Percentiles rank a stretch among this genome's conserved stretches.
Conservation (phyloP, 2,888 invertebrate species). For the Conistra vaccinii region DNA sequence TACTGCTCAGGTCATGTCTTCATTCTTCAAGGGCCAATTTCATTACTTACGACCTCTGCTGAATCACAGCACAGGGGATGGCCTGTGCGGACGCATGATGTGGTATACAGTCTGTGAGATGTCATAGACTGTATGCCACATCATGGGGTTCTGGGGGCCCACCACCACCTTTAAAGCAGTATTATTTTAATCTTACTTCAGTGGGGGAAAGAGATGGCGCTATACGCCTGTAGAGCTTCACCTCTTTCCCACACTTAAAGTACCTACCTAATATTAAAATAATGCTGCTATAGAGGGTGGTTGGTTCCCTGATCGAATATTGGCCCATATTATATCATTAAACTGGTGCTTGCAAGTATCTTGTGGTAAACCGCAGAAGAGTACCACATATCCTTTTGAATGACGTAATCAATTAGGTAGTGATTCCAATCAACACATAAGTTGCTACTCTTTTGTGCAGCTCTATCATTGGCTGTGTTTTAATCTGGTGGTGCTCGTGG, state of each 20-base stretch:
- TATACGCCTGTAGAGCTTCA: too few relatives aligned
- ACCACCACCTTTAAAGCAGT: too few relatives aligned
- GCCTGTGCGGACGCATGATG: too few relatives aligned
- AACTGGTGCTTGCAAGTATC: background rate
- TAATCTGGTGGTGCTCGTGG: background rate
- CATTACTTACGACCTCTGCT: background rate
- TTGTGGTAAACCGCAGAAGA: background rate
- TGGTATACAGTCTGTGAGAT: too few relatives aligned
- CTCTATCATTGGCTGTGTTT: background rate
- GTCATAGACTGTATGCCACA: background rate
- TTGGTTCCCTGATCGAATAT: background rate
- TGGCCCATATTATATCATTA: background rate
- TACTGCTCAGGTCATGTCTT: background rate
- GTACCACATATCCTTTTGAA: background rate
- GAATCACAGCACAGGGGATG: background rate
- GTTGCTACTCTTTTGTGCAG: background rate
- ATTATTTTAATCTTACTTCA: too few relatives aligned
- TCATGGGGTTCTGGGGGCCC: too few relatives aligned
- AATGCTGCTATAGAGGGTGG: too few relatives aligned
- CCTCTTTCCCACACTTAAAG: too few relatives aligned
- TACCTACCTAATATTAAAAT: too few relatives aligned
- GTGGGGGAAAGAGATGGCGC: too few relatives aligned
- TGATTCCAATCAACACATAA: background rate
- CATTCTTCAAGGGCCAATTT: background rate
- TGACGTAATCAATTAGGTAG: slow-evolving; percentile 1